These are phyloP conservation scores for Pseudopipra pipra DNA, from an alignment of 2,113 vertebrate species.

Conservation along the genomic window DNA sequence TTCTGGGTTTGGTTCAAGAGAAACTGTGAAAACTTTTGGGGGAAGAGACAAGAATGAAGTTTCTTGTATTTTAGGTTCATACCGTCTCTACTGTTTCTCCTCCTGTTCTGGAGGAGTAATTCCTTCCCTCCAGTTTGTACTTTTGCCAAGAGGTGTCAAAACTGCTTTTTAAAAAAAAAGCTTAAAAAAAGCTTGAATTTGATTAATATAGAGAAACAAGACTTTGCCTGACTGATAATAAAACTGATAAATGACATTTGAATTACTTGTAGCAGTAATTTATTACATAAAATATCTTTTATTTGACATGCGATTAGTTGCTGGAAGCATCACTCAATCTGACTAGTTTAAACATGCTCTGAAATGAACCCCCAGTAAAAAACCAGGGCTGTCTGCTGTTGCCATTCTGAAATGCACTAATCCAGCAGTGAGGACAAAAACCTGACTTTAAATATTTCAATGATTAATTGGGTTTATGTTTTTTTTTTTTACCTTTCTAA, in stretches of 20 bases:
- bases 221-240: conserved; percentile 88
- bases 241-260: conserved; percentile 89
- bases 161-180: conserved; percentile 49
- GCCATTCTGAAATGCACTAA: conserved; percentile 77
- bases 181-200: conserved; percentile 78
- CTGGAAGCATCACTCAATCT: conserved; percentile 85
- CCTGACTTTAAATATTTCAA: conserved; percentile 79
- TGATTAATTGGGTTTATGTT: conserved; percentile 76
- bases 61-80: not conserved
- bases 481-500: conserved; percentile 69
- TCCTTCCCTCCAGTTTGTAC: conserved; percentile 58
- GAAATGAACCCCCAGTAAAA: conserved; percentile 76
- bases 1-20: conserved; percentile 13
- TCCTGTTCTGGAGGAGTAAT: conserved; percentile 46
- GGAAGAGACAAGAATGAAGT: not conserved
- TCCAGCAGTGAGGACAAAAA: conserved; percentile 70
- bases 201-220: conserved; percentile 87
- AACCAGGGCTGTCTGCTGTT: conserved; percentile 71
- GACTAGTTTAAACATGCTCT: conserved; percentile 85
- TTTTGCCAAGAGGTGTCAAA: conserved; percentile 82
- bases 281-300: conserved; percentile 90
- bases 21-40: not conserved
- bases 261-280: conserved; percentile 88
- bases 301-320: conserved; percentile 90
- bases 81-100: not conserved